A percentile compares a stretch with the other conserved stretches of the same genome.
Conservation (phyloP, 2,888 invertebrate species). For the Orchestes rusci region DNA sequence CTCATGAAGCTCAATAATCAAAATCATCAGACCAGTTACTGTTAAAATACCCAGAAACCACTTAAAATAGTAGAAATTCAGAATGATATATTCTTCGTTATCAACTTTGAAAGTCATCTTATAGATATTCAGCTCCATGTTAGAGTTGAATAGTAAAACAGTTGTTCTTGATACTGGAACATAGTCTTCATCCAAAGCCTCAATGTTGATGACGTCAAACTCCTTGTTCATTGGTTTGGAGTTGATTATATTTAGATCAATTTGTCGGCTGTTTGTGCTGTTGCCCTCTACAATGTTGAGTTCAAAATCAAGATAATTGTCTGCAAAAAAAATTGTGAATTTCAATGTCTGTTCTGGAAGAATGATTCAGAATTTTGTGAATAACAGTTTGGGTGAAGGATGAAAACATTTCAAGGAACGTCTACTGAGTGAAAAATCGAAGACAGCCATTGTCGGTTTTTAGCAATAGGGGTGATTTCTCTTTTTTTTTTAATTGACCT, state of each 20-base stretch:
- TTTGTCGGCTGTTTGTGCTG: constrained; percentile 6
- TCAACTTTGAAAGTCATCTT: constrained; percentile 15
- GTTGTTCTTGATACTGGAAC: constrained; percentile 12
- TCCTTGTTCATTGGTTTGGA: constrained; percentile 3
- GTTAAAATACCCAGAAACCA: constrained; percentile 22
- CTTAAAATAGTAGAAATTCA: constrained; percentile 29
- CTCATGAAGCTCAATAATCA: constrained; percentile 26
- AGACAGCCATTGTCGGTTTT: too few relatives aligned
- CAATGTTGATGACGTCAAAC: constrained; percentile 16
- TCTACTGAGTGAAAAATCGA: too few relatives aligned
- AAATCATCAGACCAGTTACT: constrained; percentile 18
- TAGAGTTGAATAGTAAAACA: constrained; percentile 11
- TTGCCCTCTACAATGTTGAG: constrained; percentile 14
- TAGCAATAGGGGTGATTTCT: too few relatives aligned
- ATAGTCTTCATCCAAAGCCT: constrained; percentile 16
- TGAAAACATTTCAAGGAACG: too few relatives aligned
- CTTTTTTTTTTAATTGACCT: too few relatives aligned
- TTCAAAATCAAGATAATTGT: neutral
- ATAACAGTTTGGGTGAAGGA: too few relatives aligned
- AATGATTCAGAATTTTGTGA: too few relatives aligned
- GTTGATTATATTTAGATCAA: constrained; percentile 7
- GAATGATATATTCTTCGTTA: constrained; percentile 22
- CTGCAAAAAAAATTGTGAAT: neutral
- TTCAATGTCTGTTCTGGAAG: too few relatives aligned
- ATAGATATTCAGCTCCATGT: constrained; percentile 9